A percentile compares a stretch with the other conserved stretches of the same genome.
These are phyloP conservation scores for Lepilemur ruficaudatus DNA, from an alignment of 2,797 vertebrate genomes.

Conservation along the genomic window DNA sequence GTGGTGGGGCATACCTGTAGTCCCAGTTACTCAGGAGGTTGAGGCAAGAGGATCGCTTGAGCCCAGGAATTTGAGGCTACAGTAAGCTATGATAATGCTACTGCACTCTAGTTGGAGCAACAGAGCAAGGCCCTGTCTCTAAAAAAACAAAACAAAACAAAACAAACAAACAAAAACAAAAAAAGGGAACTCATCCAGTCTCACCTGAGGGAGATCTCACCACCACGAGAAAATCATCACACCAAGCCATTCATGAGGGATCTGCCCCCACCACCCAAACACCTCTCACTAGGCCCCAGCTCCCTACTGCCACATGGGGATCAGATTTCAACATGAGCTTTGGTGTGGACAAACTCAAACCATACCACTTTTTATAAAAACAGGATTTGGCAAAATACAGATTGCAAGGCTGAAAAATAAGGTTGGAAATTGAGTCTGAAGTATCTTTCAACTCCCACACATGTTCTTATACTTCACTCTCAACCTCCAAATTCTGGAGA, in stretches of 20 bases:
- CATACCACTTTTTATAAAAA: not conserved
- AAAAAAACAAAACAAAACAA: too few relatives aligned
- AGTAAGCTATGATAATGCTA: not conserved
- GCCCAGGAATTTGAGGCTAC: not conserved
- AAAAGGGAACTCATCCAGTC: too few relatives aligned
- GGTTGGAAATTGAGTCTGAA: constrained; percentile 27
- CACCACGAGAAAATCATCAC: too few relatives aligned
- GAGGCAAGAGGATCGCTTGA: not conserved
- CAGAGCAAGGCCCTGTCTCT: not conserved
- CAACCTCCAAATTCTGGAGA: not conserved
- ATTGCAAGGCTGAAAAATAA: not conserved
- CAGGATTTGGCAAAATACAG: not conserved
- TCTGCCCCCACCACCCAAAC: too few relatives aligned
- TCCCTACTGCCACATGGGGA: not conserved
- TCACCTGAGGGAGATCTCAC: too few relatives aligned
- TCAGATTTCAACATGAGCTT: not conserved
- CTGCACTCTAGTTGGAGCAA: not conserved
- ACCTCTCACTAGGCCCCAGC: too few relatives aligned
- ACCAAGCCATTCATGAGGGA: too few relatives aligned
- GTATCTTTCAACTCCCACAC: constrained; percentile 36
- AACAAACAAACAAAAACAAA: too few relatives aligned
- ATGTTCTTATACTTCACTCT: constrained; percentile 5
- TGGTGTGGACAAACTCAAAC: not conserved
- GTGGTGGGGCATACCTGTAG: not conserved
- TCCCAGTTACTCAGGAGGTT: not conserved